Percentiles rank a stretch among this genome's conserved stretches.
Conservation (phyloP, 1,140 invertebrate genomes). For the Rhysida immarginata region DNA sequence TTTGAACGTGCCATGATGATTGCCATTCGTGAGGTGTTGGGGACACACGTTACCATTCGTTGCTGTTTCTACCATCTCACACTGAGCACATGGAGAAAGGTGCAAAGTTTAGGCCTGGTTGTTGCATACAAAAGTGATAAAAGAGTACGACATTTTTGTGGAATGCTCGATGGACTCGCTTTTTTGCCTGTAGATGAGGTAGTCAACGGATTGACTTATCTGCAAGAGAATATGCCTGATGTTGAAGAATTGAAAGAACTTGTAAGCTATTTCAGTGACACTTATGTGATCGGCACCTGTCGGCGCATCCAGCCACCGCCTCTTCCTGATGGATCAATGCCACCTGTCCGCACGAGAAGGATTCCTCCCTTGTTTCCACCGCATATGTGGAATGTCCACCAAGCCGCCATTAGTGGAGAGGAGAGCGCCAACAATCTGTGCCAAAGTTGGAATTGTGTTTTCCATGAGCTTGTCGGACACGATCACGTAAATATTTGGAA, state of each 20-base stretch:
- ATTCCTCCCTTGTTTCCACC: neutral
- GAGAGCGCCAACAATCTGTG: neutral
- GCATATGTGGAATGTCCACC: neutral
- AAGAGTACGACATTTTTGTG: neutral
- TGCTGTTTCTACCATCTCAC: neutral
- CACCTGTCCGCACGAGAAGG: neutral
- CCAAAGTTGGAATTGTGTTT: neutral
- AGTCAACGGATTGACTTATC: neutral
- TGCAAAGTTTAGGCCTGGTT: neutral
- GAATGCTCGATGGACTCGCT: neutral
- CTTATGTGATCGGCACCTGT: neutral
- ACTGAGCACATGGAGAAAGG: neutral
- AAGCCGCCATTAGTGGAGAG: neutral
- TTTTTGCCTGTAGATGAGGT: neutral
- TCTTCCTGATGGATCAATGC: neutral
- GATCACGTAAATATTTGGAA: neutral
- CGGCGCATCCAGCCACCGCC: neutral
- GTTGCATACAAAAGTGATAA: neutral
- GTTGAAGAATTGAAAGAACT: neutral
- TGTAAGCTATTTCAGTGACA: neutral
- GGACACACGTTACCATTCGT: neutral
- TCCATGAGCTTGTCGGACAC: neutral
- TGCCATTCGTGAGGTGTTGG: constrained; percentile 4
- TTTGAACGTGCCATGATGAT: constrained; percentile 12
- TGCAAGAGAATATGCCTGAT: neutral